phyloP scores from a whole-genome alignment of 1,140 invertebrate genomes.

The Bilobella aurantiaca region DNA sequence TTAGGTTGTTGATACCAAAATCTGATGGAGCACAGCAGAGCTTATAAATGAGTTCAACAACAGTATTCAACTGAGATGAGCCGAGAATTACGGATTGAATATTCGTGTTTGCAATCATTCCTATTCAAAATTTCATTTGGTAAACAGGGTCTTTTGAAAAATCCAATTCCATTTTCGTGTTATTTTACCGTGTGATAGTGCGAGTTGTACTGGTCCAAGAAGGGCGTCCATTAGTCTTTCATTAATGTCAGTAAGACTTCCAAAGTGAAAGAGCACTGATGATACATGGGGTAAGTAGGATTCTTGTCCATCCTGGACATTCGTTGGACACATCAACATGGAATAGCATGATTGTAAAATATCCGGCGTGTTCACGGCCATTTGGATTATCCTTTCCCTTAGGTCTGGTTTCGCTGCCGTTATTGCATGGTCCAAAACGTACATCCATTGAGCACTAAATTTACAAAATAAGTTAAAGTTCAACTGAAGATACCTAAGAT shows the following conservation, averaged over 20 bases:
- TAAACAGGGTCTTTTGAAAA: too few relatives aligned
- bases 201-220: slow-evolving; percentile 35
- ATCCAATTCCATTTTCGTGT: neutral
- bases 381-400: slow-evolving; percentile 36
- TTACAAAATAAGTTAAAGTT: slow-evolving; percentile 10
- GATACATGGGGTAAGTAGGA: slow-evolving; percentile 41
- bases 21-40: slow-evolving; percentile 46
- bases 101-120: slow-evolving; percentile 39
- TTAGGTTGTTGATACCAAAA: slow-evolving; percentile 23
- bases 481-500: neutral
- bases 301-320: slow-evolving; percentile 24
- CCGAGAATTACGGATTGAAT: slow-evolving; percentile 37
- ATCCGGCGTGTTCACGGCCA: slow-evolving; percentile 53
- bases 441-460: slow-evolving; percentile 33
- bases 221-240: slow-evolving; percentile 40
- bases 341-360: slow-evolving; percentile 63
- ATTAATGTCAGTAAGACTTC: slow-evolving; percentile 40
- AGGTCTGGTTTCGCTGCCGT: slow-evolving; percentile 17
- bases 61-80: slow-evolving; percentile 48
- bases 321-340: slow-evolving; percentile 54
- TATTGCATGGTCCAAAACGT: slow-evolving; percentile 32
- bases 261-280: slow-evolving; percentile 41
- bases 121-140: too few relatives aligned
- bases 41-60: slow-evolving; percentile 66
- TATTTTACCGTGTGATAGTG: slow-evolving; percentile 29